Conservation (phyloP, 2,888 invertebrate genomes). For the Steinernema hermaphroditum region DNA sequence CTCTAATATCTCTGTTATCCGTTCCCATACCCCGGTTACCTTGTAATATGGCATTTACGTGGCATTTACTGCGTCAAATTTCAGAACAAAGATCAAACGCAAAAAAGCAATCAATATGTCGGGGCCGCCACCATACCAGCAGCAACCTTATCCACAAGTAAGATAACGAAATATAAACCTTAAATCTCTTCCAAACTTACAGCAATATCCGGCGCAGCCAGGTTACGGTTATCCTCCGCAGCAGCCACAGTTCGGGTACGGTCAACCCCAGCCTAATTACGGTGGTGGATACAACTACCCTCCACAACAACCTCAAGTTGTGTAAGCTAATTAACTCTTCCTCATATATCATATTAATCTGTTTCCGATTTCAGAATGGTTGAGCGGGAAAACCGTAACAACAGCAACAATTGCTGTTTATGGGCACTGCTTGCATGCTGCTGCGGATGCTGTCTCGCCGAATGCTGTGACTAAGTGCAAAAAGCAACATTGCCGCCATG, state of each 20-base stretch:
- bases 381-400: conserved; percentile 37
- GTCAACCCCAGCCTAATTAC: conserved; percentile 36
- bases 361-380: conserved; percentile 43
- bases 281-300: conserved; percentile 38
- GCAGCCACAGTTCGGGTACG: conserved; percentile 37
- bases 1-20: too few species aligned
- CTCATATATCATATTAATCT: background rate
- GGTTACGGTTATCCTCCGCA: conserved; percentile 46
- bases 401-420: conserved; percentile 44
- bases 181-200: background rate
- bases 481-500: too few species aligned
- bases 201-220: conserved; percentile 7
- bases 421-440: conserved; percentile 47
- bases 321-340: conserved; percentile 35
- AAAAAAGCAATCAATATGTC: conserved; percentile 33
- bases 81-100: background rate
- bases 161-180: conserved; percentile 14
- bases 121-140: conserved; percentile 41
- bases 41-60: too few species aligned
- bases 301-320: conserved; percentile 44
- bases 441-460: conserved; percentile 47
- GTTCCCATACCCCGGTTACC: too few species aligned
- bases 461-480: conserved; percentile 47
- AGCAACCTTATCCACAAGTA: conserved; percentile 38
- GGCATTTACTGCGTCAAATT: background rate